Percentiles rank a stretch among this genome's conserved stretches.
These are phyloP conservation scores for Palloptera scutellata DNA, from an alignment of 2,888 invertebrate species.

Conservation along the genomic window DNA sequence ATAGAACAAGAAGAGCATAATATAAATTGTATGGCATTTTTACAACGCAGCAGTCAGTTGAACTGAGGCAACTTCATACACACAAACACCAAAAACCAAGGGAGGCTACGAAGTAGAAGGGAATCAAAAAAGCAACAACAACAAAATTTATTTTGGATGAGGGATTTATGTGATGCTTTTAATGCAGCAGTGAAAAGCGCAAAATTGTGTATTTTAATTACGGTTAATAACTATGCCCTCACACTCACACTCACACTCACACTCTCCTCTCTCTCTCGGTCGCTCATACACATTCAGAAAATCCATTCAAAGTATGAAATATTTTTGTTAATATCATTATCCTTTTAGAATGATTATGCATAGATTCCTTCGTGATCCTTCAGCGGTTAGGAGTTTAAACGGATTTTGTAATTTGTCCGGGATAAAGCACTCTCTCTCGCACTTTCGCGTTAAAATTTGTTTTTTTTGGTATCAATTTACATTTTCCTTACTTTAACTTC, in stretches of 20 bases:
- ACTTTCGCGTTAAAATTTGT: too few relatives aligned
- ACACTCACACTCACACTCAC: not conserved
- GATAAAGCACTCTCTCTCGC: too few relatives aligned
- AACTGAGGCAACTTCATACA: not conserved
- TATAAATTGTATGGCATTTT: not conserved
- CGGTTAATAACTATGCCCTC: not conserved
- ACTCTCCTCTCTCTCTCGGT: too few relatives aligned
- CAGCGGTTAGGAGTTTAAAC: too few relatives aligned
- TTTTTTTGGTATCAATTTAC: too few relatives aligned
- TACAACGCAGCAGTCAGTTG: not conserved
- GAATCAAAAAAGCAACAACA: not conserved
- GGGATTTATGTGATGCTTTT: slow-evolving; percentile 9
- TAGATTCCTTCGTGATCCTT: too few relatives aligned
- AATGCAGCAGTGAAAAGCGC: not conserved
- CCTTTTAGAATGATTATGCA: too few relatives aligned
- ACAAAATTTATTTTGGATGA: not conserved
- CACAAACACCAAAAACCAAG: not conserved
- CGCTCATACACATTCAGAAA: too few relatives aligned
- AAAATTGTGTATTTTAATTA: slow-evolving; percentile 16
- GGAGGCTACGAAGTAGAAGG: not conserved
- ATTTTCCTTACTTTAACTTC: too few relatives aligned
- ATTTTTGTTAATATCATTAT: too few relatives aligned
- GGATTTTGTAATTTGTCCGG: too few relatives aligned
- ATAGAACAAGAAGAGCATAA: not conserved
- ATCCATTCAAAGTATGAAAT: too few relatives aligned